These are phyloP conservation scores for Rostratula benghalensis DNA, from an alignment of 2,113 vertebrate genomes.

Conservation along the genomic window DNA sequence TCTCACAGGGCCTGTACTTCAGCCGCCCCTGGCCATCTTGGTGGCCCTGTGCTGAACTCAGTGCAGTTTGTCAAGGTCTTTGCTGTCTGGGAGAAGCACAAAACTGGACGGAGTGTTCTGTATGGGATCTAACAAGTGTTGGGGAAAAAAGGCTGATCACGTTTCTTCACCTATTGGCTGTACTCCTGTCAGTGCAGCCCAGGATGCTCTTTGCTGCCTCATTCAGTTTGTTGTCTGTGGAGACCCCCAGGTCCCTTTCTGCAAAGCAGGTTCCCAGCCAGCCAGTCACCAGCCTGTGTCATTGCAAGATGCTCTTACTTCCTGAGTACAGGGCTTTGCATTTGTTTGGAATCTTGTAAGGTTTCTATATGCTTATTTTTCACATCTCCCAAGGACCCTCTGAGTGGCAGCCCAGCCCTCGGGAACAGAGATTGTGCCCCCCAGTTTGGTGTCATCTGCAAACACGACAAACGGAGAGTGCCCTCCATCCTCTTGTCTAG, in stretches of 20 bases:
- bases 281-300: neutral
- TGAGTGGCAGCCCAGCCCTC: neutral
- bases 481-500: neutral
- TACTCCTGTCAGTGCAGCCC: neutral
- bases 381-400: neutral
- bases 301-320: neutral
- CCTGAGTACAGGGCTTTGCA: accelerated
- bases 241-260: neutral
- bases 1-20: neutral
- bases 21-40: neutral
- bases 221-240: neutral
- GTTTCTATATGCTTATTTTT: neutral
- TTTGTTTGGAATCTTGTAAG: neutral
- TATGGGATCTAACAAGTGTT: neutral
- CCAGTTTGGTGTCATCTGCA: neutral
- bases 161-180: neutral
- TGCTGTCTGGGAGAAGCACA: neutral
- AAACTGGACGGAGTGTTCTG: neutral
- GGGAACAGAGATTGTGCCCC: accelerated
- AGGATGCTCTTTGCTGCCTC: neutral
- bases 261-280: neutral
- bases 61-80: neutral
- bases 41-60: neutral
- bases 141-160: neutral
- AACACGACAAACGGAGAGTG: neutral